phyloP scores from a whole-genome alignment of 2,888 invertebrate species.

The Mesorhabditis spiculigera region DNA sequence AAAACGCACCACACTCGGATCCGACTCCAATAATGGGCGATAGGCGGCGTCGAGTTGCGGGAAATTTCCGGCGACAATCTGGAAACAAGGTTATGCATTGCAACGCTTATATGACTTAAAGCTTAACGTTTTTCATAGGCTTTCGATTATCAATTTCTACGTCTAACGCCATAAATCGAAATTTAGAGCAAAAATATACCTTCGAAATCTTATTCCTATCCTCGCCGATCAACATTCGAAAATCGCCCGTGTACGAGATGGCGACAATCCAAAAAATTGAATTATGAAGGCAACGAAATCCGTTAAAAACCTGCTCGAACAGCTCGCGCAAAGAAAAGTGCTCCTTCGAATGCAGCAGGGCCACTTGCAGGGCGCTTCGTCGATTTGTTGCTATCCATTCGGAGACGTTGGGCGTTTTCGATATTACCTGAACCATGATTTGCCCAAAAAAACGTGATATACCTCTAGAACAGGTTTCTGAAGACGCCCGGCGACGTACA shows the following conservation, averaged over 20 bases:
- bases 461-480: conserved; percentile 81
- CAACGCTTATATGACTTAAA: conserved; percentile 75
- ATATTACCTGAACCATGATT: conserved; percentile 14
- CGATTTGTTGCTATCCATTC: conserved; percentile 26
- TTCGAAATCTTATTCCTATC: conserved; percentile 80
- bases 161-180: too few species aligned
- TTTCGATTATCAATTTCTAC: too few species aligned
- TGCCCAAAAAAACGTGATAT: background rate
- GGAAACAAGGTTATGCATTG: background rate
- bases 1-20: background rate
- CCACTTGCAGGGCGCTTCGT: conserved; percentile 69
- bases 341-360: conserved; percentile 81
- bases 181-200: background rate
- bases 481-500: conserved; percentile 87
- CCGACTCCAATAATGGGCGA: background rate
- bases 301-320: conserved; percentile 67
- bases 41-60: background rate
- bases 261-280: conserved; percentile 69
- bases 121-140: too few species aligned
- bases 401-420: conserved; percentile 17
- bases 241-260: conserved; percentile 84
- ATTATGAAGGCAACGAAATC: too few species aligned
- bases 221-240: conserved; percentile 94
- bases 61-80: conserved; percentile 5
- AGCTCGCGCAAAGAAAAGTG: conserved; percentile 69